Base-by-base conservation (phyloP, 2,113 vertebrate species). In the Sphyrna mokarran region DNA sequence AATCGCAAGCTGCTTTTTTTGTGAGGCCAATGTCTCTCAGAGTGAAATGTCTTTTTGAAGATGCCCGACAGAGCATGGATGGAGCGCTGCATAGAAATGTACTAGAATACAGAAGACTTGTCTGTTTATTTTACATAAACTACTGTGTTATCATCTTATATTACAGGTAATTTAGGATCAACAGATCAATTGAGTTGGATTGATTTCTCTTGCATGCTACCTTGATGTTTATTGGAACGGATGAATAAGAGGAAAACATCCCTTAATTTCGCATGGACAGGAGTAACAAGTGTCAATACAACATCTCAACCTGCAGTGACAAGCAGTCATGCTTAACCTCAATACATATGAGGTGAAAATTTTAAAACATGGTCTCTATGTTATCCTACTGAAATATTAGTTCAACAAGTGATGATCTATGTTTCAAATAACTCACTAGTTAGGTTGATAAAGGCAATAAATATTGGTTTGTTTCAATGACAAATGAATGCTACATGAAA, bases 101-200 rank as follows among this genome's bases (percentile, higher is more conserved):
- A 29, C 40, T 48, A 94, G 0, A 26, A 68, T 29, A 1, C 4
- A 23, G 63, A 22, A 40, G 66, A 70, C 26, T 26, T 90, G 87
- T n/a, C 29, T 7, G 61, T 54, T 90, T 90, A 90, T 90, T 90
- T 61, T 61, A 90, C 26, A 90, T 33, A 90, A 90, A 33, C 43
- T 58, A 63, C 0, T 90, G 11, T 54, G 11, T 90, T 61, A n/a
- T 13, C 54, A 90, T 63, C 87, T 90, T 90, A 58, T 48, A 33
- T 89, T 89, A 58, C 86, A 58, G 43, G 14, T 61, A 61, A 90
- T 90, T 90, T 70, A 43, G 93, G 66, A 70, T 70, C 66, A 94
- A n/a, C 93, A 94, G 66, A 90, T 90, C 22, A 40, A 94, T 94
- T 70, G 10, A 48, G 1, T 13, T 16, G 37, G 66, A 94, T 94